These are phyloP conservation scores for Danionella cerebrum DNA, from an alignment of 2,113 vertebrate species.

Conservation along the genomic window DNA sequence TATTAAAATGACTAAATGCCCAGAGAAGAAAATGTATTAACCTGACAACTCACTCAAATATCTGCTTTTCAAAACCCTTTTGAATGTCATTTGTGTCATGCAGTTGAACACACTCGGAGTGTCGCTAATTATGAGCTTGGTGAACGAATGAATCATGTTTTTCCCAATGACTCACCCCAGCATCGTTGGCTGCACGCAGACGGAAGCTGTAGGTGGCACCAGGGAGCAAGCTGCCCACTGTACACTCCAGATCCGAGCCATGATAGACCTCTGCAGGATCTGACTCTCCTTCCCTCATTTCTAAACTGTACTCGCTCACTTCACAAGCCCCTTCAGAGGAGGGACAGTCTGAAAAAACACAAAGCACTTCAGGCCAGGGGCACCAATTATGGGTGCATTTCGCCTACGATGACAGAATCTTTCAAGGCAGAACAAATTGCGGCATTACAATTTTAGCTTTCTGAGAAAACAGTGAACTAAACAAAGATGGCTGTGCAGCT, in stretches of 20 bases:
- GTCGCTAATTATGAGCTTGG: too few species aligned
- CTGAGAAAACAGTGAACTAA: neutral
- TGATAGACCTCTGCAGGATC: slow-evolving; percentile 78
- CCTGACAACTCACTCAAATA: too few species aligned
- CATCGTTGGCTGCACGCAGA: slow-evolving; percentile 84
- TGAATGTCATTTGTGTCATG: too few species aligned
- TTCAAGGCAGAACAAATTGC: neutral
- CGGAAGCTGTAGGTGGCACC: slow-evolving; percentile 81
- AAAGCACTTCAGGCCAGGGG: neutral
- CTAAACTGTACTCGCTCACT: slow-evolving; percentile 81
- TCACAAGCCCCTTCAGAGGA: slow-evolving; percentile 68
- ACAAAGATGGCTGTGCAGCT: neutral
- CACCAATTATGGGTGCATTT: neutral
- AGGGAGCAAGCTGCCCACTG: slow-evolving; percentile 79
- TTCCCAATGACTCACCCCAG: slow-evolving; percentile 74
- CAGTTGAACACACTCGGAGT: too few species aligned
- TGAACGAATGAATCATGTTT: too few species aligned
- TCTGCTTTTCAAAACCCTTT: too few species aligned
- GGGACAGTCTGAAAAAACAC: slow-evolving; percentile 49
- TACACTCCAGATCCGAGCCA: slow-evolving; percentile 81
- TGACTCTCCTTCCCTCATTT: slow-evolving; percentile 76
- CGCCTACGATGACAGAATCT: neutral
- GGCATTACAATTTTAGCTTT: neutral
- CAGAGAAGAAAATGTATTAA: too few species aligned
- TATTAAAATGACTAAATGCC: too few species aligned